Conservation (phyloP, 2,888 invertebrate species). For the Lochmaea crataegi region DNA sequence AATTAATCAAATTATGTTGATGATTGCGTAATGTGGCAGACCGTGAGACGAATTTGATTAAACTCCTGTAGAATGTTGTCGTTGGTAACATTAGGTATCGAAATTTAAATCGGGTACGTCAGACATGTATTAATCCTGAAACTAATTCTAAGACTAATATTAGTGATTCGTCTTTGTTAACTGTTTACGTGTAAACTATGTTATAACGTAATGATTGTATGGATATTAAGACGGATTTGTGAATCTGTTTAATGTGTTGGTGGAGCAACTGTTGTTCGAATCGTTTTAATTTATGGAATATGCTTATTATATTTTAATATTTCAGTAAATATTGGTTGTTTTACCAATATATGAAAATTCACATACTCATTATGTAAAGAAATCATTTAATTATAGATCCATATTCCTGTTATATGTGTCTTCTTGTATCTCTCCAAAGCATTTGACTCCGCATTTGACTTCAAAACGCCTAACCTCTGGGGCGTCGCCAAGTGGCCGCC, state of each 20-base stretch:
- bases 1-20: slow-evolving; percentile 1
- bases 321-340: too few relatives aligned
- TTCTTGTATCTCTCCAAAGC: too few relatives aligned
- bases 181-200: neutral
- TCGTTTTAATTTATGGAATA: too few relatives aligned
- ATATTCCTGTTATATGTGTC: too few relatives aligned
- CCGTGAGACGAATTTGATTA: neutral
- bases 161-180: neutral
- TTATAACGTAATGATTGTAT: neutral
- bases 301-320: too few relatives aligned
- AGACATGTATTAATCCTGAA: neutral
- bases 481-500: too few relatives aligned
- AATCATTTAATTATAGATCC: too few relatives aligned
- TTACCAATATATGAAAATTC: too few relatives aligned
- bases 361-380: too few relatives aligned
- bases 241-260: neutral
- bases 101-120: neutral
- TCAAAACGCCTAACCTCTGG: too few relatives aligned
- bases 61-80: slow-evolving; percentile 2
- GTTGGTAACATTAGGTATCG: neutral
- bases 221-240: neutral
- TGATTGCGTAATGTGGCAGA: neutral
- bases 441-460: too few relatives aligned
- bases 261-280: too few relatives aligned
- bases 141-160: neutral